Evolutionary conservation across 1,140 invertebrate species (phyloP).

Genomic region (Bombyx mori): ASM3026992v2 NC_085124.1:5665501-5666000

Average conservation of each 20-base stretch:
- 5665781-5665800: no score
- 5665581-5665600: conserved; percentile 95
- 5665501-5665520: conserved; percentile 28
- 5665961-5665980: conserved; percentile 85
- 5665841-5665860: no score
- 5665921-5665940: conserved; percentile 87
- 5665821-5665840: no score
- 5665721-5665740: no score
- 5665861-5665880: not conserved
- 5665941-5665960: conserved; percentile 81
- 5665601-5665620: conserved; percentile 89
- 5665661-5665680: no score
- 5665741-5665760: no score
- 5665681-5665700: no score
- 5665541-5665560: conserved; percentile 92
- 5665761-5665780: no score
- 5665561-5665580: conserved; percentile 95
- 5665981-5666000: conserved; percentile 84
- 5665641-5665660: no score
- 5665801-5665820: no score
- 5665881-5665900: conserved; percentile 79
- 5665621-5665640: no score
- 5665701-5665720: no score
- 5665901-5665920: conserved; percentile 94
- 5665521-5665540: conserved; percentile 33